Conservation (phyloP, 2,797 vertebrate genomes). For the Macroramphosus scolopax region DNA sequence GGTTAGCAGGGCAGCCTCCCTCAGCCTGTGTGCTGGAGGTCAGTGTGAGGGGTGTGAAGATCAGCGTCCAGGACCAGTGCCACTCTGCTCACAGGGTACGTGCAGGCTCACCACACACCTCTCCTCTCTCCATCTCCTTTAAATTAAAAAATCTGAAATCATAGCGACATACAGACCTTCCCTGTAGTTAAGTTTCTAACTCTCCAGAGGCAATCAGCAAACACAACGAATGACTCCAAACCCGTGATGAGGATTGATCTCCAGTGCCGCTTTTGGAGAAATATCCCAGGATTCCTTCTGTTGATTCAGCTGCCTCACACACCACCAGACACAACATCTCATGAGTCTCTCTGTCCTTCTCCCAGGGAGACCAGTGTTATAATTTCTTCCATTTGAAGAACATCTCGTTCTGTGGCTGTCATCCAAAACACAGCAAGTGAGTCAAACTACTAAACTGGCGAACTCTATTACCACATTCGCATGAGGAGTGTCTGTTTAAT, state of each 20-base stretch:
- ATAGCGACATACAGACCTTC: no score
- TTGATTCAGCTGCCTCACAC: no score
- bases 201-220: no score
- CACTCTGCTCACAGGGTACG: slow-evolving; percentile 81
- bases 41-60: slow-evolving; percentile 89
- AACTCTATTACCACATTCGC: no score
- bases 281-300: no score
- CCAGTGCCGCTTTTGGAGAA: no score
- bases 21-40: slow-evolving; percentile 90
- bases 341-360: slow-evolving; percentile 1
- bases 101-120: neutral
- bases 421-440: slow-evolving; percentile 94
- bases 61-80: slow-evolving; percentile 84
- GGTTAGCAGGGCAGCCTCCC: slow-evolving; percentile 84
- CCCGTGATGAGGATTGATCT: no score
- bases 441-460: slow-evolving; percentile 8
- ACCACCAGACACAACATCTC: neutral
- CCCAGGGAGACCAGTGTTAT: slow-evolving; percentile 89
- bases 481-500: no score
- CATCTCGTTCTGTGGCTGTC: slow-evolving; percentile 96
- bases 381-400: slow-evolving; percentile 98
- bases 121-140: neutral
- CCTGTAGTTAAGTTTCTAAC: no score
- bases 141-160: no score
- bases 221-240: no score